Evolutionary conservation across 1,140 invertebrate species (phyloP), one percentile per base, ranked within the genome.

Genomic region (Calliphora vicina): DNA sequence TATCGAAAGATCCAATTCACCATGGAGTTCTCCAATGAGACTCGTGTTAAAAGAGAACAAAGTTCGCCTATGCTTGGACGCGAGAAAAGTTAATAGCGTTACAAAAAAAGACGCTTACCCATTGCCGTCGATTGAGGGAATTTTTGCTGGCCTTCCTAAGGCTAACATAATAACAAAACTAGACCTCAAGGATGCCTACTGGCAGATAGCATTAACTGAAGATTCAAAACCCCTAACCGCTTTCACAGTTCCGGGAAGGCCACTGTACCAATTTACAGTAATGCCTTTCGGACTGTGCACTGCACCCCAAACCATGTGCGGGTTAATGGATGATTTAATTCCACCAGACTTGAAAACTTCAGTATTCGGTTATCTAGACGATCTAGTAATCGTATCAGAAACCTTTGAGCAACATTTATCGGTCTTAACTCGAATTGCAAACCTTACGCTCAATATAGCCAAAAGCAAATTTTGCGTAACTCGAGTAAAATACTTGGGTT

Each of bases 201-300:
- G 86, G 86, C 88, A 92, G 82, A 85, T 91, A 3, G 85, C 85
- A 0, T 25, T 92, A 3, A 84, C 81, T 0, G 35, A 85, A 10
- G 80, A 84, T 12, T 86, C 85, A 23, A 86, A 84, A 80, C 84
- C 87, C 45, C 91, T 91, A 73, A 93, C 91, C 0, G 91, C 91
- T 80, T 82, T 86, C 85, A 0, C 23, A 27, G 71, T 73, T 5
- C 71, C 71, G 9, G 71, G 71, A 91, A 9, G 84, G 83, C 2
- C 42, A 85, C 15, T 76, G 82, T 20, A 87, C 84, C 26, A 84
- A 84, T 73, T 82, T 86, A 57, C 91, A 91, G 57, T 92, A 91
- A 92, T 88, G 90, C 91, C 0, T 15, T 92, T 92, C 85, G 91
- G 91, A 0, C 85, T 92, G 1, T 84, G 82, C 26, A 91, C 91